Conservation (phyloP, 2,113 vertebrate genomes). For the Pachycephala philippinensis region DNA sequence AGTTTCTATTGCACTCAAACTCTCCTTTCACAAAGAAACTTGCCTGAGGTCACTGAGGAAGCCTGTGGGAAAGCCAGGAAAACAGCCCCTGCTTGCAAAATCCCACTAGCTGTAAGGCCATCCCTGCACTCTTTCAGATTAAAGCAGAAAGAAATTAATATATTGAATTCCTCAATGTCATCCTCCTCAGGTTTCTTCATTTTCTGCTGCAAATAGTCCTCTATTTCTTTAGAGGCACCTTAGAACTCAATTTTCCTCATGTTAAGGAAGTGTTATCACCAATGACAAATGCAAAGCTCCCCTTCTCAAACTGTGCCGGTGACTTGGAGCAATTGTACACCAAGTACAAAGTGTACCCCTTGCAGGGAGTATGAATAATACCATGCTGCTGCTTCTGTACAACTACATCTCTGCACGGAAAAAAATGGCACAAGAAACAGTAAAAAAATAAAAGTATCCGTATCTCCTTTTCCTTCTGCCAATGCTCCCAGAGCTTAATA, state of each 20-base stretch:
- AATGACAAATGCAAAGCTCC: neutral
- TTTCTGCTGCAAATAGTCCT: neutral
- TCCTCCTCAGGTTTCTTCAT: neutral
- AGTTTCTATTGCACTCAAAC: conserved; percentile 31
- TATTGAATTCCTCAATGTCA: neutral
- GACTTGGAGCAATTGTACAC: neutral
- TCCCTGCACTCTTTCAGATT: neutral
- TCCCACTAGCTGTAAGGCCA: neutral
- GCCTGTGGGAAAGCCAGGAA: neutral
- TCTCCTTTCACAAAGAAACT: neutral
- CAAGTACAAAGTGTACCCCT: neutral
- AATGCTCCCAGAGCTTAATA: neutral
- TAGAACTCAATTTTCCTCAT: neutral
- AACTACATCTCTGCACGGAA: neutral
- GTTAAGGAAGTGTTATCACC: neutral
- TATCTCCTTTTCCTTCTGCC: conserved; percentile 8
- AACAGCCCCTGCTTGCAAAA: neutral
- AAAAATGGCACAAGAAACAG: neutral
- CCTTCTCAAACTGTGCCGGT: neutral
- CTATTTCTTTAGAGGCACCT: neutral
- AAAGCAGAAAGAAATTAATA: neutral
- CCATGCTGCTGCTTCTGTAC: neutral
- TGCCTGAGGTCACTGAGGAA: neutral
- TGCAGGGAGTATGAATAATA: neutral
- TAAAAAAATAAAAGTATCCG: neutral